Evolutionary conservation across 2,888 invertebrate species (phyloP).

Genomic region (Nomada hirtipes): DNA sequence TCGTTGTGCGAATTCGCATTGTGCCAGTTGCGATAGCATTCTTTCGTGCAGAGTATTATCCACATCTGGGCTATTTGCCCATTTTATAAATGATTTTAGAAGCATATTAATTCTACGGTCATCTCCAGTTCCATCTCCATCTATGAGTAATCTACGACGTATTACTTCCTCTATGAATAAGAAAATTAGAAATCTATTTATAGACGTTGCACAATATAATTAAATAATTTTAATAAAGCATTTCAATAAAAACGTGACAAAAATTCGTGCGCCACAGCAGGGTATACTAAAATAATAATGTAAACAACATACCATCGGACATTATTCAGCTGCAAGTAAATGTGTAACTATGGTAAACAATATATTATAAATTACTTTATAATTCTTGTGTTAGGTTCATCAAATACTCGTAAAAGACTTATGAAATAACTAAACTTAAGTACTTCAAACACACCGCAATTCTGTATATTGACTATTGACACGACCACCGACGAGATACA

Average conservation of each 20-base stretch:
- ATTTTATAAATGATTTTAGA: slow-evolving; percentile 93
- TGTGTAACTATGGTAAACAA: neutral
- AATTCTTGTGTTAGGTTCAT: neutral
- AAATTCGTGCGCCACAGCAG: neutral
- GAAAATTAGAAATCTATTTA: neutral
- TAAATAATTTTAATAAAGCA: neutral
- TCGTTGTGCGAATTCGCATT: slow-evolving; percentile 94
- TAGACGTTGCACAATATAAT: neutral
- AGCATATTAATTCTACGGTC: slow-evolving; percentile 95
- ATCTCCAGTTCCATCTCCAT: slow-evolving; percentile 98
- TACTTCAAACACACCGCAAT: neutral
- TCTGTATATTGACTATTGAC: neutral
- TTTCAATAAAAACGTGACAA: neutral
- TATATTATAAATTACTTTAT: neutral
- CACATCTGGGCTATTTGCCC: slow-evolving; percentile 89
- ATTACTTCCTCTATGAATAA: slow-evolving; percentile 94
- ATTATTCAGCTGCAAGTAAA: slow-evolving; percentile 14
- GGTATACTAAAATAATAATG: slow-evolving; percentile 9
- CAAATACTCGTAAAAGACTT: neutral
- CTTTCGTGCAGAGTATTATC: slow-evolving; percentile 88
- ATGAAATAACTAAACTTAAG: neutral
- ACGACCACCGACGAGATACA: too few relatives aligned
- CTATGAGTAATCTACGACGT: slow-evolving; percentile 94
- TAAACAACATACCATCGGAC: slow-evolving; percentile 52
- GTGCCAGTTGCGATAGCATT: slow-evolving; percentile 92